Base-by-base conservation (phyloP, 1,140 invertebrate genomes). In the Oncopodura yosiiana region DNA sequence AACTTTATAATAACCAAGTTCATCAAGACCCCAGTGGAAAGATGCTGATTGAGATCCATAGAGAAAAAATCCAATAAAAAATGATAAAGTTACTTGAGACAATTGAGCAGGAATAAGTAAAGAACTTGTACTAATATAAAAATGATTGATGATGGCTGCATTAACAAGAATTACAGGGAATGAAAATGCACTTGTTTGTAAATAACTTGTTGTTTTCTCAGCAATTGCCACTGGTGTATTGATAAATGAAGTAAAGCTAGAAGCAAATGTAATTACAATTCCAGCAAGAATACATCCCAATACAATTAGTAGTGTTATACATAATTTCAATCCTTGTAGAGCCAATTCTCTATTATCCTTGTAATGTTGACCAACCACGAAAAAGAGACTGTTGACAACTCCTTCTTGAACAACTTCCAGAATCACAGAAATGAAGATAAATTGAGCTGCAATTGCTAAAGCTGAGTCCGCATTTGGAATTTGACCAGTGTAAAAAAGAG, bases 401-500 rank as follows among this genome's bases (percentile, higher is more conserved):
- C 59, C 59, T 24, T 61, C 59, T 48, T 61, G 59, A 27, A 61
- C 45, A 0, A 61, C 54, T 45, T 61, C 59, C 0, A 61, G 9
- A 5, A 61, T 11, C 1, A 61, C 27, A 5, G 37, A 14, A 2
- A 61, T 34, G 27, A 61, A 61, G 2, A 24, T 44, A 19, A 61
- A 61, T 27, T 61, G 59, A 0, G 44, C 44, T 12, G 59, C 49
- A 5, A 61, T 16, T 6, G 59, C 53, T 4, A 61, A 38, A 11
- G 42, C 50, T 8, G 53, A 53, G 16, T 61, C 43, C n/a, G n/a
- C n/a, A 37, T 56, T 21, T 3, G 59, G 59, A 21, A 61, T 53
- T 36, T 61, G 42, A 4, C 59, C 59, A 23, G 45, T 57, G 39
- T 49, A 61, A 36, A 61, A 61, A 2, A 61, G 42, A 1, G 59